Conservation (phyloP, 2,888 invertebrate genomes). For the Dione juno region DNA sequence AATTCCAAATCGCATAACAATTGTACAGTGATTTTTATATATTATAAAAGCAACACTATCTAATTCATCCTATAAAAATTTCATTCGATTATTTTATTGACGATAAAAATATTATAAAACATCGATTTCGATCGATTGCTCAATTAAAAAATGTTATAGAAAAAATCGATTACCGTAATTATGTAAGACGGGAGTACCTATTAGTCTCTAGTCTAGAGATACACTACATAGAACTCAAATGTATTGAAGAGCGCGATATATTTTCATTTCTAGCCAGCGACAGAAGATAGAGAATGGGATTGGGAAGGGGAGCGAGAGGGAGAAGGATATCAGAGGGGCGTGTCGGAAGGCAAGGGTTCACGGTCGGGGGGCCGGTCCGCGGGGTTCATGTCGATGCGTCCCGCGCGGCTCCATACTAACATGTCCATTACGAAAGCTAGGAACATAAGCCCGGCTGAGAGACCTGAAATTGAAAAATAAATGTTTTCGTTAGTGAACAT, state of each 20-base stretch:
- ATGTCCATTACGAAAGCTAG: slow-evolving; percentile 94
- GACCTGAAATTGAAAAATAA: slow-evolving; percentile 82
- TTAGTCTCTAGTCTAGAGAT: background rate
- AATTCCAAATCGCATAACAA: slow-evolving; percentile 13
- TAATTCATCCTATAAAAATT: background rate
- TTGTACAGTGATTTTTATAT: slow-evolving; percentile 11
- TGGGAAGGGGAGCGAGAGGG: background rate
- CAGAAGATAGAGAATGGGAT: background rate
- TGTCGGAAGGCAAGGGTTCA: slow-evolving; percentile 54
- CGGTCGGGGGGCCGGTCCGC: slow-evolving; percentile 56
- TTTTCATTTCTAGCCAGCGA: background rate
- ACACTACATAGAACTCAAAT: slow-evolving; percentile 1
- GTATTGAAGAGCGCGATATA: background rate
- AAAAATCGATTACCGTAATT: background rate
- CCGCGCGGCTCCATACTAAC: slow-evolving; percentile 94
- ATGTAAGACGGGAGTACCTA: background rate
- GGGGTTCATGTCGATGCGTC: slow-evolving; percentile 89
- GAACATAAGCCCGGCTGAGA: slow-evolving; percentile 92
- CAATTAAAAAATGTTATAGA: background rate
- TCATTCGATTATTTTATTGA: background rate
- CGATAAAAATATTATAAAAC: background rate
- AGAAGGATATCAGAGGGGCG: slow-evolving; percentile 67
- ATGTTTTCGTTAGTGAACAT: too few species aligned
- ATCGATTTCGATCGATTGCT: background rate
- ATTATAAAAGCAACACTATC: slow-evolving; percentile 7